Conservation (phyloP, 2,113 vertebrate genomes). For the Leuciscus idus region DNA sequence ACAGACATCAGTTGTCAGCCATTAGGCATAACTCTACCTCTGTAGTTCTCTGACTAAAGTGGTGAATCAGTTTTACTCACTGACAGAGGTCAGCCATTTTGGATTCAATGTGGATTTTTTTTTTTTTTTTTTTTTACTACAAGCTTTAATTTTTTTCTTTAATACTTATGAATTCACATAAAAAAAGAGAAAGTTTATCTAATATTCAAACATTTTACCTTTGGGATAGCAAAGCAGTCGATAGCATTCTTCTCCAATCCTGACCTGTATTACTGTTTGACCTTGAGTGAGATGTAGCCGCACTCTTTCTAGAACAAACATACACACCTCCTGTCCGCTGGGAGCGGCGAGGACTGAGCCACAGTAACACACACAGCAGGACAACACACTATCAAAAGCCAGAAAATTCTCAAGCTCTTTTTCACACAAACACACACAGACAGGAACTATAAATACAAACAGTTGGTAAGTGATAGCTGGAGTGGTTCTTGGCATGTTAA, state of each 20-base stretch:
- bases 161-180: no score
- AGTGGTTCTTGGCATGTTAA: constrained; percentile 79
- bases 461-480: constrained; percentile 81
- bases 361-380: constrained; percentile 11
- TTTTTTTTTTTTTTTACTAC: no score
- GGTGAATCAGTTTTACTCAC: no score
- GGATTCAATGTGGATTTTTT: no score
- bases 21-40: no score
- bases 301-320: constrained; percentile 78
- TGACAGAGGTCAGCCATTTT: no score
- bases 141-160: no score
- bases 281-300: constrained; percentile 80
- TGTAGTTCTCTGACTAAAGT: no score
- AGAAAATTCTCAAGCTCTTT: background rate
- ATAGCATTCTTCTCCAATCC: constrained; percentile 11
- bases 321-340: constrained; percentile 76
- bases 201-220: background rate
- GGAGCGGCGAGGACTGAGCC: constrained; percentile 69
- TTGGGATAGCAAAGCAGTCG: background rate
- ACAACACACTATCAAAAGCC: constrained; percentile 22
- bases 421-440: constrained; percentile 34
- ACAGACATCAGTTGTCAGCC: no score
- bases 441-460: constrained; percentile 82
- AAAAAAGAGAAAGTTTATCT: background rate
- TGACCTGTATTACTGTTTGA: constrained; percentile 71